These are phyloP conservation scores for Napeogenes inachia DNA, from an alignment of 2,888 invertebrate species.

Conservation along the genomic window DNA sequence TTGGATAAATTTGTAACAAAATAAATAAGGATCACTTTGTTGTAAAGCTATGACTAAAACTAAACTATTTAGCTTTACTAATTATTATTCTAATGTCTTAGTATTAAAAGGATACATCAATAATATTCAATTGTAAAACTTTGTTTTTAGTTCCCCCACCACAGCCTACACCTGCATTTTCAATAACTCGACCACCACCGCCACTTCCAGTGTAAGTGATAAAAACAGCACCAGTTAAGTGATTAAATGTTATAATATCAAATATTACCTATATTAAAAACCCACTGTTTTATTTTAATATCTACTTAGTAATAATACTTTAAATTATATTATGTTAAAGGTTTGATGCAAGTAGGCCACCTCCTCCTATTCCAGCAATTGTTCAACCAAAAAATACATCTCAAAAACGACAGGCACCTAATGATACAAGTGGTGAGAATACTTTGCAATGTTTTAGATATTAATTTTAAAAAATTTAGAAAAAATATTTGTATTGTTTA, in stretches of 20 bases:
- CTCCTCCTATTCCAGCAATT: constrained; percentile 45
- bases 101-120: constrained; percentile 1
- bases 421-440: constrained; percentile 40
- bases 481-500: no score
- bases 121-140: neutral
- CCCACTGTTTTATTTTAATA: no score
- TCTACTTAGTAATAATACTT: constrained; percentile 1
- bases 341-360: constrained; percentile 56
- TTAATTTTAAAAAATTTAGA: neutral
- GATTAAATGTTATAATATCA: neutral
- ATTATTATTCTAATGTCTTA: no score
- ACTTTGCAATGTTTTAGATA: constrained; percentile 7
- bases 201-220: constrained; percentile 15
- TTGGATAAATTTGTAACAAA: no score
- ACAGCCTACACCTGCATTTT: constrained; percentile 4
- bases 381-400: constrained; percentile 32
- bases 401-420: constrained; percentile 38
- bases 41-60: no score
- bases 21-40: no score
- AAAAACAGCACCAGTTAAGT: neutral
- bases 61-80: no score
- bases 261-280: no score
- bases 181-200: constrained; percentile 8
- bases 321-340: constrained; percentile 33
- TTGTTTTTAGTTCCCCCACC: constrained; percentile 10